A percentile compares a stretch with the other conserved stretches of the same genome.
Evolutionary conservation across 2,113 vertebrate genomes (phyloP).

Genomic region (Panurus biarmicus): DNA sequence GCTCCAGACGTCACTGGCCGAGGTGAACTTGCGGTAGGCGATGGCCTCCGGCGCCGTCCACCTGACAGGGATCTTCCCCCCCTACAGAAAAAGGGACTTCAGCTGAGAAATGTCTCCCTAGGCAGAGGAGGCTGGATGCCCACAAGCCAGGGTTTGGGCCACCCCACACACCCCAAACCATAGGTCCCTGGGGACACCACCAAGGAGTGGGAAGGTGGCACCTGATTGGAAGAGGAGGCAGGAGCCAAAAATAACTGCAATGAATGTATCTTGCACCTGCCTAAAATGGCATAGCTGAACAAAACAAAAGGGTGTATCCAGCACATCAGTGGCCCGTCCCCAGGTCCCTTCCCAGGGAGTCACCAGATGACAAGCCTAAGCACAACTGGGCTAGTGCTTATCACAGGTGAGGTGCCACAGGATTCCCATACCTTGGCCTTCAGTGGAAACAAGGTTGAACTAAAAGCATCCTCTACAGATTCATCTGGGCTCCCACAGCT

Average conservation of each 20-base stretch:
- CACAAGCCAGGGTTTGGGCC: rapidly evolving
- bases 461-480: neutral
- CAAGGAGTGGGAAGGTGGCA: neutral
- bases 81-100: constrained; percentile 34
- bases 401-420: neutral
- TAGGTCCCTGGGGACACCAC: rapidly evolving
- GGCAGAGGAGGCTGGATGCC: neutral
- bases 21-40: constrained; percentile 81
- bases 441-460: neutral
- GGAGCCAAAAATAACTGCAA: neutral
- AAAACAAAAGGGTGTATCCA: neutral
- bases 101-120: neutral
- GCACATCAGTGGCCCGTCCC: neutral
- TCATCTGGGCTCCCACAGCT: neutral
- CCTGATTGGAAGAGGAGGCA: rapidly evolving
- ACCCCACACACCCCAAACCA: rapidly evolving
- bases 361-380: neutral
- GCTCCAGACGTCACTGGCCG: constrained; percentile 80
- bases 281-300: neutral
- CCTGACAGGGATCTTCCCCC: constrained; percentile 79
- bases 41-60: constrained; percentile 81
- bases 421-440: neutral
- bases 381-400: neutral
- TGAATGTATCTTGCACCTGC: neutral
- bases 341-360: neutral